phyloP scores from a whole-genome alignment of 2,797 vertebrate species.

The Cottoperca gobio region DNA sequence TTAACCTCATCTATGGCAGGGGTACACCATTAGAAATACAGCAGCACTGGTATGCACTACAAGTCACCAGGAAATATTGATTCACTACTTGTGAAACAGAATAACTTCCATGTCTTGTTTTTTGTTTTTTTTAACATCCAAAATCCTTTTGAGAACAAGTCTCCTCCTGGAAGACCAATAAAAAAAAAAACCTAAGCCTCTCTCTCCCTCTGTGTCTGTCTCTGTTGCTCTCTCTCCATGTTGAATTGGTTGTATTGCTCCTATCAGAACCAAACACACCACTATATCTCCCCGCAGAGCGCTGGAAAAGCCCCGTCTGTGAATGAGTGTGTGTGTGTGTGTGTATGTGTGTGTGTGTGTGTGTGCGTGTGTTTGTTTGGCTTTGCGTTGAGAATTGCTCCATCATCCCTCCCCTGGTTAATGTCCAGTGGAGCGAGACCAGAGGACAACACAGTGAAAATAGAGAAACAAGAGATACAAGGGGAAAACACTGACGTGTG shows the following conservation, averaged over 20 bases:
- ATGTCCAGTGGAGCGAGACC: conserved; percentile 66
- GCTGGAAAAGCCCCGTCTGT: conserved; percentile 55
- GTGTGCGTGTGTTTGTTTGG: conserved; percentile 10
- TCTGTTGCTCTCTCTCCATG: conserved; percentile 24
- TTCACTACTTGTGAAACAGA: conserved; percentile 19
- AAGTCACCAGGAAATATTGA: conserved; percentile 33
- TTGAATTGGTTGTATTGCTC: conserved; percentile 57
- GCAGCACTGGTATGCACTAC: conserved; percentile 5
- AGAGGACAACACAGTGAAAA: conserved; percentile 55
- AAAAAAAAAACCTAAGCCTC: background rate
- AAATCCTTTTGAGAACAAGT: conserved; percentile 29
- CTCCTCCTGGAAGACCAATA: conserved; percentile 22
- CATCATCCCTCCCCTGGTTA: conserved; percentile 70
- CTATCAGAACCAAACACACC: conserved; percentile 71
- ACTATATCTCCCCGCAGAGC: conserved; percentile 59
- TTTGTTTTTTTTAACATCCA: conserved; percentile 7
- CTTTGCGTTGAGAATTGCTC: conserved; percentile 60
- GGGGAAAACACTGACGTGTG: conserved; percentile 41
- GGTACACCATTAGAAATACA: conserved; percentile 11
- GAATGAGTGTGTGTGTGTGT: conserved; percentile 37
- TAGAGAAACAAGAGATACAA: conserved; percentile 58
- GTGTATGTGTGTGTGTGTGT: conserved; percentile 13
- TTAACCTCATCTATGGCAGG: background rate
- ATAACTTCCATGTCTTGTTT: conserved; percentile 19
- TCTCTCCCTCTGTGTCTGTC: background rate